Evolutionary conservation across 2,797 vertebrate species (phyloP).

Genomic region (Enteromius anoplus): DNA sequence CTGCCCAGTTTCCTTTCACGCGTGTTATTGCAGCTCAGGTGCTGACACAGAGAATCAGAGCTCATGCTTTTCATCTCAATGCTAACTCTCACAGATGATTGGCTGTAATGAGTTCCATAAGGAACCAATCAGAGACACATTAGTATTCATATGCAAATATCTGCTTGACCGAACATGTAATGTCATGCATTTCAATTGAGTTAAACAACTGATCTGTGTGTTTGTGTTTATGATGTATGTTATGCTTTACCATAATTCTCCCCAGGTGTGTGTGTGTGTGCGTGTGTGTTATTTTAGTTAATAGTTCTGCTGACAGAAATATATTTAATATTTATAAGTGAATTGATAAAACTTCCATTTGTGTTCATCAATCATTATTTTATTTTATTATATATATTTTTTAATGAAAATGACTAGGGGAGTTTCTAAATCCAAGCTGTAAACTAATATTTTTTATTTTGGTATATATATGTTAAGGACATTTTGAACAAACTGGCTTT

Average conservation of each 20-base stretch:
- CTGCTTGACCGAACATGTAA: background rate
- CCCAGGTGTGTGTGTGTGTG: background rate
- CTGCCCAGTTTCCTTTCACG: constrained; percentile 5
- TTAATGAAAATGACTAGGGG: too few relatives aligned
- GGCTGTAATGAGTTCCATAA: background rate
- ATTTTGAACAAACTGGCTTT: background rate
- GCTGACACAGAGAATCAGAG: constrained; percentile 16
- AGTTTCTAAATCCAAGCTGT: background rate
- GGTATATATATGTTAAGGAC: too few relatives aligned
- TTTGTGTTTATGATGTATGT: constrained; percentile 1
- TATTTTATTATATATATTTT: background rate
- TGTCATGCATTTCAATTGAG: background rate
- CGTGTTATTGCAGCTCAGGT: background rate
- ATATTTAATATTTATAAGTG: background rate
- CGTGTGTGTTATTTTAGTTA: constrained; percentile 12
- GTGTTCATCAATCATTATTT: too few relatives aligned
- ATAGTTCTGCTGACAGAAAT: constrained; percentile 17
- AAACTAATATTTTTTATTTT: too few relatives aligned
- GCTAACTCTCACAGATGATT: background rate
- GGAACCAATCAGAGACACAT: constrained; percentile 22
- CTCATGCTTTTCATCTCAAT: background rate
- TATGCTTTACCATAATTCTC: constrained; percentile 12
- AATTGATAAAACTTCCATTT: background rate
- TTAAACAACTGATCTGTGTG: background rate
- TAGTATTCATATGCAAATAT: background rate